These are phyloP conservation scores for Parthenolecanium corni DNA, from an alignment of 2,888 invertebrate species.

Conservation along the genomic window DNA sequence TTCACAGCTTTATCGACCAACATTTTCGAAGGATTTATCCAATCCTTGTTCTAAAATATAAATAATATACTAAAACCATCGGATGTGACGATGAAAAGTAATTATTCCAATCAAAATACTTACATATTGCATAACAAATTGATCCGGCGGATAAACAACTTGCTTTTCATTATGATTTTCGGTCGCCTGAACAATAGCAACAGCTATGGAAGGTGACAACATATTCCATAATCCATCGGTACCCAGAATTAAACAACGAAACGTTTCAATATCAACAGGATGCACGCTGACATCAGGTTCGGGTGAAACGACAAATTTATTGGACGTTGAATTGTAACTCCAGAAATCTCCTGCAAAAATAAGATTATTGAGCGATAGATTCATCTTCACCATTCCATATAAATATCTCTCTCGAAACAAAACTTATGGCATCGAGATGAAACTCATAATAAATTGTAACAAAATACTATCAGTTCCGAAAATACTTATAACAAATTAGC, in stretches of 20 bases:
- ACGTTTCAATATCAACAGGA: slow-evolving; percentile 56
- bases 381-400: no score
- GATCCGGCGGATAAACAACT: slow-evolving; percentile 39
- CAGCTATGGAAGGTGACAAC: slow-evolving; percentile 70
- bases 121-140: slow-evolving; percentile 33
- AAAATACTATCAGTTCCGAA: no score
- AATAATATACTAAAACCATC: neutral
- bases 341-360: slow-evolving; percentile 70
- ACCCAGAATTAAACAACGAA: slow-evolving; percentile 80
- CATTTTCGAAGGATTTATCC: slow-evolving; percentile 85
- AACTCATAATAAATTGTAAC: no score
- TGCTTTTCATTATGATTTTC: slow-evolving; percentile 65
- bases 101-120: slow-evolving; percentile 13
- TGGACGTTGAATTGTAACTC: slow-evolving; percentile 85
- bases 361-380: no score
- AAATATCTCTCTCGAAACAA: no score
- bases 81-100: no score
- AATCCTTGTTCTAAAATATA: slow-evolving; percentile 38
- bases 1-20: slow-evolving; percentile 72
- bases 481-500: no score
- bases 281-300: slow-evolving; percentile 88
- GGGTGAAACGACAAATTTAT: slow-evolving; percentile 94
- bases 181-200: slow-evolving; percentile 68
- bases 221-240: slow-evolving; percentile 98
- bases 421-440: no score